These are phyloP conservation scores for Xestia ashworthii DNA, from an alignment of 2,888 invertebrate species.

Conservation along the genomic window DNA sequence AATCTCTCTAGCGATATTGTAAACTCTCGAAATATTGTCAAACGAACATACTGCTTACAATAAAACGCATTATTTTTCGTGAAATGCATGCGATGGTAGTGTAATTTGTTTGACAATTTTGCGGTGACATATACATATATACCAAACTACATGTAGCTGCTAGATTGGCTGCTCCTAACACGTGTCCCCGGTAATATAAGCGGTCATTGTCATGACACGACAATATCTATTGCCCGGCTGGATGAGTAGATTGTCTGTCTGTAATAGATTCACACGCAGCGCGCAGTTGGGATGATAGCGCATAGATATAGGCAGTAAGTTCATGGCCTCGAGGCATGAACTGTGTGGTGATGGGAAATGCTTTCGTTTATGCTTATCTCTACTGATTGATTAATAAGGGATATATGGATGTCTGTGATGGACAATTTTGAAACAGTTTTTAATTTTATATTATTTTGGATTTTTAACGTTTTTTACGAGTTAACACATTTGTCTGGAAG, in stretches of 20 bases:
- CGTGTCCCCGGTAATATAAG: constrained; percentile 33
- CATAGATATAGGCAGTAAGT: background rate
- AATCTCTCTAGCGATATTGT: too few relatives aligned
- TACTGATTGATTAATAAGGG: background rate
- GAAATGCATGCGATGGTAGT: too few relatives aligned
- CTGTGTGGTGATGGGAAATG: background rate
- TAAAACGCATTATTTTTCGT: too few relatives aligned
- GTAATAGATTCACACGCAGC: constrained; percentile 42
- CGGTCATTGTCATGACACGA: constrained; percentile 39
- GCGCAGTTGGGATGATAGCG: constrained; percentile 15
- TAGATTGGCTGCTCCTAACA: constrained; percentile 20
- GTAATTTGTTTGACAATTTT: too few relatives aligned
- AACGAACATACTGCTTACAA: too few relatives aligned
- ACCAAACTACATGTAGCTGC: constrained; percentile 13
- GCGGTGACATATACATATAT: too few relatives aligned
- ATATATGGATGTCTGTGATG: background rate
- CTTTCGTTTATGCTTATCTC: background rate
- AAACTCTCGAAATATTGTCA: too few relatives aligned
- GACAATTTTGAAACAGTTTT: background rate
- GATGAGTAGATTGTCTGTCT: constrained; percentile 26
- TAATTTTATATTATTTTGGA: too few relatives aligned
- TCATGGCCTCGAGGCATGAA: background rate
- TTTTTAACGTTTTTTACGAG: background rate
- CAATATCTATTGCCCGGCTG: constrained; percentile 45
- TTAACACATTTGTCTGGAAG: background rate